phyloP scores from a whole-genome alignment of 1,140 invertebrate genomes.

The Oscheius sp. region DNA sequence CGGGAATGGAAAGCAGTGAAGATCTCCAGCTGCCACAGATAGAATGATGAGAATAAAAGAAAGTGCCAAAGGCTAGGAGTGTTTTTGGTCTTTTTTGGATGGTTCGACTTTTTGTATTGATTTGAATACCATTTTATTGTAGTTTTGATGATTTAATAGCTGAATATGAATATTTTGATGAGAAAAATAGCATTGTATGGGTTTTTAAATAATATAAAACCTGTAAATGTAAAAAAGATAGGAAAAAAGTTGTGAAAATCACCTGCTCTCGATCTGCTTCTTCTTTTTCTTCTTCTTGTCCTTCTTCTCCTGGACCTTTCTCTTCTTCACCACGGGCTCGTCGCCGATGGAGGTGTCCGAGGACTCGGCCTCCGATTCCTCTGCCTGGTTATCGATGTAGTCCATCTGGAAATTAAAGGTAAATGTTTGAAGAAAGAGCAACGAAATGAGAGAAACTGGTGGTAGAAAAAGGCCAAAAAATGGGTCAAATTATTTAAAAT shows the following conservation, averaged over 20 bases:
- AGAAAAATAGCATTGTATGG: background rate
- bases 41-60: too few species aligned
- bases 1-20: too few species aligned
- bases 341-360: slow-evolving; percentile 3
- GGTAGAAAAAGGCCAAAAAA: too few species aligned
- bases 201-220: background rate
- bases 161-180: background rate
- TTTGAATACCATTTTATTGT: too few species aligned
- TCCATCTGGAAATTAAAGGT: slow-evolving; percentile 35
- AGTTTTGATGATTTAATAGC: too few species aligned
- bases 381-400: slow-evolving; percentile 55
- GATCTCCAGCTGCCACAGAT: too few species aligned
- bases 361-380: slow-evolving; percentile 44
- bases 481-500: too few species aligned
- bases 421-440: too few species aligned
- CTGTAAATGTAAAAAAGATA: slow-evolving; percentile 24
- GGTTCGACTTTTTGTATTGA: too few species aligned
- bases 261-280: slow-evolving; percentile 42
- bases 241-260: slow-evolving; percentile 31
- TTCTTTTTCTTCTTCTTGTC: slow-evolving; percentile 44
- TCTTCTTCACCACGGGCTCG: slow-evolving; percentile 40
- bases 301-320: slow-evolving; percentile 49
- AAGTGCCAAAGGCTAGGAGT: too few species aligned
- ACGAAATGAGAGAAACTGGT: too few species aligned
- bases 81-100: too few species aligned